Conservation (phyloP, 2,113 vertebrate species). For the Ceyx margarethae region DNA sequence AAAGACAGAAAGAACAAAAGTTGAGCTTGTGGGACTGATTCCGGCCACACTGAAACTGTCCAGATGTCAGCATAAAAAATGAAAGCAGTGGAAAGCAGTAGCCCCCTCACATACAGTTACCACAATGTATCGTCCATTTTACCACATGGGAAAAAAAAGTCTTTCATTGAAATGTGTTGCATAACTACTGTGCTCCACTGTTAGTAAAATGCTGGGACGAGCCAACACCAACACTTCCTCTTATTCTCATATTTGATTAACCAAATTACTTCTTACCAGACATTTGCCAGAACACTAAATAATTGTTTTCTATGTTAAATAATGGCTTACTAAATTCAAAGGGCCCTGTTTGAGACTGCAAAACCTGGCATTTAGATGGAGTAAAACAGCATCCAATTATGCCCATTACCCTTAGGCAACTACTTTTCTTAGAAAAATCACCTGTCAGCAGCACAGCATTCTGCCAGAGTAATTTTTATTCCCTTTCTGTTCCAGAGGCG, state of each 20-base stretch:
- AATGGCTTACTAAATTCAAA: conserved; percentile 54
- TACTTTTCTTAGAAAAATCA: conserved; percentile 54
- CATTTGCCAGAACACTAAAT: conserved; percentile 56
- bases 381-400: conserved; percentile 21
- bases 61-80: conserved; percentile 21
- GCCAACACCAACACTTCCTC: conserved; percentile 63
- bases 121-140: neutral
- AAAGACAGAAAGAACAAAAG: neutral
- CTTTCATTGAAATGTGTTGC: conserved; percentile 29
- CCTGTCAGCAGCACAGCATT: conserved; percentile 37
- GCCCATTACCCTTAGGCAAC: conserved; percentile 34
- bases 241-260: conserved; percentile 54
- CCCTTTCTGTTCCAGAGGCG: neutral
- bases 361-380: neutral
- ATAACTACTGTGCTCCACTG: conserved; percentile 43
- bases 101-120: neutral
- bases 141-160: neutral
- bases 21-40: neutral
- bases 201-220: conserved; percentile 36
- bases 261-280: conserved; percentile 59
- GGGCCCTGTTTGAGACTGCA: neutral
- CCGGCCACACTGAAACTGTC: neutral
- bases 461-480: conserved; percentile 34
- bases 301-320: conserved; percentile 65
- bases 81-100: neutral